phyloP scores from a whole-genome alignment of 92 coral and sea anemone genomes.

The Montipora capitata region DNA sequence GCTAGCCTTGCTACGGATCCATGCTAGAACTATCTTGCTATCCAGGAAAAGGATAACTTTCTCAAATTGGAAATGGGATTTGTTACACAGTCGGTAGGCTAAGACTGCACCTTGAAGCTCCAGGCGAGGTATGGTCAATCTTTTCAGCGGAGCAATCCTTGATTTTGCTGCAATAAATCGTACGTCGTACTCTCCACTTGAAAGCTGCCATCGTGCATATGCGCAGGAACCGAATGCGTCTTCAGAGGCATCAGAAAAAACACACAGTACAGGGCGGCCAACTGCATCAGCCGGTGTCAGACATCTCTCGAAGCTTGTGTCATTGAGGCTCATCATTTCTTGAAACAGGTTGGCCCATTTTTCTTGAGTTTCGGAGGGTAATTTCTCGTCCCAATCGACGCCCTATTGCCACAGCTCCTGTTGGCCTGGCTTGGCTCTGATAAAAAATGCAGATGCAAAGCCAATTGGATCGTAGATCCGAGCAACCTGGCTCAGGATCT shows the following conservation, averaged over 20 bases:
- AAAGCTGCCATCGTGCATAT: constrained; percentile 40
- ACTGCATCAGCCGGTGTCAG: constrained; percentile 57
- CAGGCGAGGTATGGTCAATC: constrained; percentile 8
- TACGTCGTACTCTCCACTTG: constrained; percentile 26
- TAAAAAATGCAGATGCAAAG: constrained; percentile 66
- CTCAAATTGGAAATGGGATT: background rate
- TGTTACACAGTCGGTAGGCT: background rate
- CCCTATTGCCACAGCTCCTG: constrained; percentile 72
- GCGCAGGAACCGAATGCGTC: constrained; percentile 67
- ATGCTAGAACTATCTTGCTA: background rate
- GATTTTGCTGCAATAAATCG: constrained; percentile 2
- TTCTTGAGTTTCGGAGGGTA: constrained; percentile 36
- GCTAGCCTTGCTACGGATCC: constrained; percentile 67
- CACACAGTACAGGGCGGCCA: constrained; percentile 62
- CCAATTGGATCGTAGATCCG: constrained; percentile 73
- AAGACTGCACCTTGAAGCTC: background rate
- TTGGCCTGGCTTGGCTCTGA: constrained; percentile 65
- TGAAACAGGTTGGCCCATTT: constrained; percentile 18
- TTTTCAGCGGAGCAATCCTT: background rate
- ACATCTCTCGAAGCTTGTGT: constrained; percentile 64
- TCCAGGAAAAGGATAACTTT: constrained; percentile 6
- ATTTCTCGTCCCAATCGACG: constrained; percentile 75
- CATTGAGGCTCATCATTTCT: constrained; percentile 69
- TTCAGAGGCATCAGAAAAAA: constrained; percentile 19
- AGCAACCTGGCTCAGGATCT: constrained; percentile 23